Base-by-base conservation (phyloP, 2,888 invertebrate species). In the Alcis repandata region DNA sequence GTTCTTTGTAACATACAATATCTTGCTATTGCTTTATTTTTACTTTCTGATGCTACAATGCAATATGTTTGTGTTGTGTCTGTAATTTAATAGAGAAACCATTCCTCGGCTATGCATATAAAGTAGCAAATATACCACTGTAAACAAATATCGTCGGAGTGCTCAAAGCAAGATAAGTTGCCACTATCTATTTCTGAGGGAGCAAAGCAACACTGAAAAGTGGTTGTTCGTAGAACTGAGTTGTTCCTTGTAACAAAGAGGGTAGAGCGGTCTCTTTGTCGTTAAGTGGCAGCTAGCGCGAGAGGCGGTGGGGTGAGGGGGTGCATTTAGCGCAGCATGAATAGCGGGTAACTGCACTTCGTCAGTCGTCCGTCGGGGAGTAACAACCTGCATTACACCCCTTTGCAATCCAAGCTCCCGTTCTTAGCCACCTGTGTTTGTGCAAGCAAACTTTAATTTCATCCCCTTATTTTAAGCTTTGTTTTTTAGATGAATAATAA, bases 241-340 rank as follows among this genome's bases (percentile, higher is more conserved):
- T 90, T 89, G 87, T 91, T 90, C 89, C 89, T 91, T 88, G 83
- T 89, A 90, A 92, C 90, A 91, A 91, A 91, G 92, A 90, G 89
- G 87, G 88, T 88, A 88, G 87, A 90, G 89, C 90, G 88, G 87
- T 90, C 88, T 91, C 91, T 92, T 91, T 92, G 91, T 92, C 89
- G 89, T 88, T 88, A 90, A 92, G 91, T 92, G 91, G 89, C 87
- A 86, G 82, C 79, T 79, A 79, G 76, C 75, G 80, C 77, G 77
- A 77, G 73, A 77, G 78, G 79, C 70, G 79, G 79, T 70, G 79
- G 79, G 77, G 80, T 68, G 78, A 79, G 76, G 85, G 87, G 88
- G 83, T 85, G 88, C 88, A 86, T 89, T 90, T 89, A 90, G 90
- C 87, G 88, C 82, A 82, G 85, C 86, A 86, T 89, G 91, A 90